phyloP scores from a whole-genome alignment of 2,113 vertebrate genomes.

The Peromyscus maniculatus region DNA sequence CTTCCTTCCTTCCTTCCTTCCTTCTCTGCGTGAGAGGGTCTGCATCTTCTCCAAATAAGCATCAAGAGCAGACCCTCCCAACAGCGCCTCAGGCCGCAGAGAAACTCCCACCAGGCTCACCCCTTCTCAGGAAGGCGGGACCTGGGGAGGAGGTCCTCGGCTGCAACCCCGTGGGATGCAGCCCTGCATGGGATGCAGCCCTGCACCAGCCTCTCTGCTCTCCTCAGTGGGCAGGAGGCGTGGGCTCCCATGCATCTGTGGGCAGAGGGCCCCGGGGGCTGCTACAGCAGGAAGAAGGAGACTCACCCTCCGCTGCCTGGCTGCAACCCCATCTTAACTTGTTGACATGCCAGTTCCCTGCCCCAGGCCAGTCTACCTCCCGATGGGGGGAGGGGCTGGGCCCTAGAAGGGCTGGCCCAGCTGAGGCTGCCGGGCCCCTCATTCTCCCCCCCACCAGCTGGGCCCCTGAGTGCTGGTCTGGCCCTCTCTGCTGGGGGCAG shows the following conservation, averaged over 20 bases:
- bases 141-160: neutral
- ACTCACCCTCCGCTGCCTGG: neutral
- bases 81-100: neutral
- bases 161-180: neutral
- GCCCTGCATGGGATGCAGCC: neutral
- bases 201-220: neutral
- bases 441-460: neutral
- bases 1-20: neutral
- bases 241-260: neutral
- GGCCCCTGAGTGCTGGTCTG: neutral
- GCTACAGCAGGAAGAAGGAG: neutral
- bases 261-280: neutral
- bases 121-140: neutral
- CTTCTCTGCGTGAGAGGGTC: neutral
- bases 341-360: neutral
- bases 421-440: neutral
- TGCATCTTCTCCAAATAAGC: neutral
- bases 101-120: neutral
- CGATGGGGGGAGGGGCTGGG: neutral
- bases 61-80: neutral
- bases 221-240: neutral
- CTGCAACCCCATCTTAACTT: neutral
- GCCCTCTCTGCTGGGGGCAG: neutral
- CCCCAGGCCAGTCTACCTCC: neutral
- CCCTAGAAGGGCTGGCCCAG: neutral